Percentiles rank a stretch among this genome's conserved stretches.
phyloP scores from a whole-genome alignment of 2,888 invertebrate genomes.

The Desoria tigrina region DNA sequence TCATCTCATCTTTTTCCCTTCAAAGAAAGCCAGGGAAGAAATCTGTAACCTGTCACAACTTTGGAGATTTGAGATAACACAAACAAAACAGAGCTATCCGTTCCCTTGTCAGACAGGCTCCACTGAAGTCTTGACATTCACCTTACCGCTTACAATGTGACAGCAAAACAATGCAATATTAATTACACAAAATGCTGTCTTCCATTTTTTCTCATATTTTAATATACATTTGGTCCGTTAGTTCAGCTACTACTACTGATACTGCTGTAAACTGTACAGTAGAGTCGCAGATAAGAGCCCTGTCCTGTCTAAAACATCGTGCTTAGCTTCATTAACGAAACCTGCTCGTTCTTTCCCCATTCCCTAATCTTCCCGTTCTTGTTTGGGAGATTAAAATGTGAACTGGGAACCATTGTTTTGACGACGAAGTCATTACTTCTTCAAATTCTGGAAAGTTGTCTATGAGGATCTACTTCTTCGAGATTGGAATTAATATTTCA shows the following conservation, averaged over 20 bases:
- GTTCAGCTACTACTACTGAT: too few species aligned
- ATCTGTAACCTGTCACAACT: conserved; percentile 17
- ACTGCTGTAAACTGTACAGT: too few species aligned
- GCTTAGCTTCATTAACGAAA: neutral
- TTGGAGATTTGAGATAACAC: conserved; percentile 14
- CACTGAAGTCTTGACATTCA: conserved; percentile 34
- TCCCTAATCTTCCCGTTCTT: too few species aligned
- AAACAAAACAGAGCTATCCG: conserved; percentile 14
- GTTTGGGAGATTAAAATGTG: too few species aligned
- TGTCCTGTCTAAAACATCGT: neutral
- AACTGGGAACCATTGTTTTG: too few species aligned
- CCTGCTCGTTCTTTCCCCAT: neutral
- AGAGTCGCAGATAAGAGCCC: too few species aligned
- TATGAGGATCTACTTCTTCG: too few species aligned
- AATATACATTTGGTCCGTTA: neutral
- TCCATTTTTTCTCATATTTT: neutral
- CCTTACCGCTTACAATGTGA: conserved; percentile 35
- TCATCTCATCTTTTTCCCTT: neutral
- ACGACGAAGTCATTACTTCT: too few species aligned
- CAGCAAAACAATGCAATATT: conserved; percentile 49
- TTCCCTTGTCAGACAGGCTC: conserved; percentile 13
- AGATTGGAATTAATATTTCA: too few species aligned
- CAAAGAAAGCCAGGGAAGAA: conserved; percentile 10
- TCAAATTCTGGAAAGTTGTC: too few species aligned
- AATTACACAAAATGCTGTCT: conserved; percentile 35